Evolutionary conservation across 2,797 vertebrate genomes (phyloP), one percentile per base, ranked within the genome.

Genomic region (Brotula barbata): DNA sequence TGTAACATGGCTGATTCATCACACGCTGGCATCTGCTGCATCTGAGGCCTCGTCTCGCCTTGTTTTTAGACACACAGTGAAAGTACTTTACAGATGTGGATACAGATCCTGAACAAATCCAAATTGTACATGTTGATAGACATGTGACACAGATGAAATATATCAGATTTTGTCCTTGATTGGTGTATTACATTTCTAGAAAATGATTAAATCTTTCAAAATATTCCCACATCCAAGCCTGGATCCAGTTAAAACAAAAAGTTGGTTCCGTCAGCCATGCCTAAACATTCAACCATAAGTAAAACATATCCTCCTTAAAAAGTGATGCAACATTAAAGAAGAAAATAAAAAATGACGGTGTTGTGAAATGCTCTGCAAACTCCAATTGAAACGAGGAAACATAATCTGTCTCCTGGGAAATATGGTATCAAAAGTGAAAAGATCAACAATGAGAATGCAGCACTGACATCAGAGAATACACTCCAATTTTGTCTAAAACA

Each of bases 1-100:
- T 37, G 66, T 58, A 65, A 71, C 66, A 37, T 0, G 2, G 58
- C 65, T 68, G 81, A 81, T 65, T 79, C 69, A 73, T 83, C 73
- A 58, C 71, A 71, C 25, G n/a, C 44, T 46, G 60, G 43, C 64
- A 70, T 69, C 76, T 64, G 80, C 82, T 74, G 68, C 3, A 34
- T 58, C 52, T 69, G 52, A 62, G 71, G n/a, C 50, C 56, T 44
- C 25, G 8, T 8, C 25, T 8, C 25, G 8, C 25, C 25, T 8
- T 4, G 25, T 28, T 8, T 28, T 4, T 8, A 28, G 25, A 28
- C 25, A 28, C 25, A 28, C 25, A 28, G 25, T 4, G 25, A 28
- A 28, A 28, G 25, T n/a, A n/a, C n/a, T n/a, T n/a, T n/a, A n/a
- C n/a, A n/a, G n/a, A n/a, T n/a, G 23, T 28, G 25, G 25, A 28